phyloP scores from a whole-genome alignment of 2,113 vertebrate species.

The Bungarus multicinctus region DNA sequence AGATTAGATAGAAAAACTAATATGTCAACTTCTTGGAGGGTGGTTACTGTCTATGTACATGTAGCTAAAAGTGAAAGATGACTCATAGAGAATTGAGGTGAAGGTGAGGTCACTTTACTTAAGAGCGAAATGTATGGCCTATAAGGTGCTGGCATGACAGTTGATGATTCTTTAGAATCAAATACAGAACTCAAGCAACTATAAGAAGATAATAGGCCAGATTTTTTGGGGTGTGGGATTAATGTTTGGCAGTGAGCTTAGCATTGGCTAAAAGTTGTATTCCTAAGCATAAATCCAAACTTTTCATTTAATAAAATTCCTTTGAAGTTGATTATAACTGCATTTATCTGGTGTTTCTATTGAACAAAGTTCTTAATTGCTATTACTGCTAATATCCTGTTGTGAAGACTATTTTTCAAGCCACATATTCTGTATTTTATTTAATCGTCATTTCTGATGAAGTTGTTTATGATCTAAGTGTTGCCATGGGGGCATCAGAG shows the following conservation, averaged over 20 bases:
- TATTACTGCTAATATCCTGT: not conserved
- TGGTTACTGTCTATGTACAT: slow-evolving; percentile 56
- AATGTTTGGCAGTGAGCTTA: slow-evolving; percentile 18
- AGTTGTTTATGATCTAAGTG: not conserved
- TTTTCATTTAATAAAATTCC: not conserved
- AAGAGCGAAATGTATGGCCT: slow-evolving; percentile 22
- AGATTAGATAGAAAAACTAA: slow-evolving; percentile 69
- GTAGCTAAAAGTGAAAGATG: slow-evolving; percentile 67
- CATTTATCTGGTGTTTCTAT: not conserved
- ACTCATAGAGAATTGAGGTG: slow-evolving; percentile 59
- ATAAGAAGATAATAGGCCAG: slow-evolving; percentile 33
- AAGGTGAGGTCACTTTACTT: slow-evolving; percentile 64
- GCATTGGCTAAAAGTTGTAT: not conserved
- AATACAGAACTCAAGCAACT: slow-evolving; percentile 15
- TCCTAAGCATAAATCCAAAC: not conserved
- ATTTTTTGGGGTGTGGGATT: not conserved
- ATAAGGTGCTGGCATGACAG: slow-evolving; percentile 39
- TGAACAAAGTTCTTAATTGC: not conserved
- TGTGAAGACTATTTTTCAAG: not conserved
- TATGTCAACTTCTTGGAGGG: slow-evolving; percentile 64
- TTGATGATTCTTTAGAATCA: slow-evolving; percentile 55
- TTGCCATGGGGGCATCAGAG: not conserved
- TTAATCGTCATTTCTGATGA: not conserved
- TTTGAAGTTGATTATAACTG: not conserved
- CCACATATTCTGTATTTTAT: not conserved